Conservation (phyloP, 2,113 vertebrate genomes). For the Limanda limanda region DNA sequence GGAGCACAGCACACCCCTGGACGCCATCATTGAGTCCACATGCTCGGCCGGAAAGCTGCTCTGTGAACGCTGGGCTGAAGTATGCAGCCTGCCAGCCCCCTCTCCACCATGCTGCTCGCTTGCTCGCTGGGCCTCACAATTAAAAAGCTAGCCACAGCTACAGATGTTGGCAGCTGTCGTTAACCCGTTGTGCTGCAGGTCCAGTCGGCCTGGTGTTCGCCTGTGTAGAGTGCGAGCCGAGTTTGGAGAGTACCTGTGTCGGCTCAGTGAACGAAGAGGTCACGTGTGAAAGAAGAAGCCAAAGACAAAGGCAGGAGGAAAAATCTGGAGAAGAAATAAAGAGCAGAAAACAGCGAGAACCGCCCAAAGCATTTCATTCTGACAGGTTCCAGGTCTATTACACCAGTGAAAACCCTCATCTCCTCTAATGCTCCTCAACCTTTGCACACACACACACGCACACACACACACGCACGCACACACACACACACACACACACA, state of each 20-base stretch:
- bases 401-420: slow-evolving; percentile 40
- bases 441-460: not conserved
- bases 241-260: not conserved
- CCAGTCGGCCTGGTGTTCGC: slow-evolving; percentile 2
- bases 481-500: too few species aligned
- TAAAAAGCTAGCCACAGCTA: slow-evolving; percentile 91
- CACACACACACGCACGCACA: too few species aligned
- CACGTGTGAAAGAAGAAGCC: not conserved
- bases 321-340: slow-evolving; percentile 25
- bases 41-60: slow-evolving; percentile 94
- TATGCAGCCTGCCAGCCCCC: slow-evolving; percentile 91
- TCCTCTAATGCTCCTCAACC: slow-evolving; percentile 37
- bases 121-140: slow-evolving; percentile 90
- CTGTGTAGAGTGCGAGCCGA: not conserved
- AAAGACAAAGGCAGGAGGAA: slow-evolving; percentile 8
- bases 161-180: slow-evolving; percentile 90
- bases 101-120: slow-evolving; percentile 78
- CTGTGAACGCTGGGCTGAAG: slow-evolving; percentile 95
- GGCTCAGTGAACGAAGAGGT: not conserved
- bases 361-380: slow-evolving; percentile 42
- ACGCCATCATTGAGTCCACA: slow-evolving; percentile 98
- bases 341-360: slow-evolving; percentile 10
- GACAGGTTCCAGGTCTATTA: slow-evolving; percentile 61
- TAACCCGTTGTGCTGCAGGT: slow-evolving; percentile 61
- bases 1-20: slow-evolving; percentile 89